phyloP scores from a whole-genome alignment of 2,888 invertebrate species.

The Microplitis manilae region DNA sequence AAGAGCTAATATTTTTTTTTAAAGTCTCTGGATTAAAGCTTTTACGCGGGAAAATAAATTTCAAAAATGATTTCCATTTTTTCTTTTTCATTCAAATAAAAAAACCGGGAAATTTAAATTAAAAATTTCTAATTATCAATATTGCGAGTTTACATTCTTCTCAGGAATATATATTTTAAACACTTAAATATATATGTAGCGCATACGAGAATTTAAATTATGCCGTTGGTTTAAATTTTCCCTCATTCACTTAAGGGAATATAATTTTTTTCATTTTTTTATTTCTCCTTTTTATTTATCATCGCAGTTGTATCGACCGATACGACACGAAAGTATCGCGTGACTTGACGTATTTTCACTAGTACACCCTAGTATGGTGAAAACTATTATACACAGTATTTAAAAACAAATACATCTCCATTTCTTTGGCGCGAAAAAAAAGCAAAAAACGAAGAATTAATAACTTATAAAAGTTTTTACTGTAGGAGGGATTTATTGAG shows the following conservation, averaged over 20 bases:
- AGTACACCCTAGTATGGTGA: not conserved
- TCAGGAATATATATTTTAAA: no score
- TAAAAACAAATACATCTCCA: not conserved
- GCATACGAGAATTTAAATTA: no score
- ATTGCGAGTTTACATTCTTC: no score
- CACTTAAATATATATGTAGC: no score
- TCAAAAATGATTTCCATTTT: no score
- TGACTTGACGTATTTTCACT: not conserved
- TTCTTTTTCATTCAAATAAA: no score
- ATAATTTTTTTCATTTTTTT: not conserved
- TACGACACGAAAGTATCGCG: not conserved
- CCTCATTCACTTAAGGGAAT: not conserved
- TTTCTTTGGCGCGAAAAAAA: not conserved
- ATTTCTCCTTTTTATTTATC: not conserved
- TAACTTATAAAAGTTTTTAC: not conserved
- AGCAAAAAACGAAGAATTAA: not conserved
- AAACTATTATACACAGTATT: not conserved
- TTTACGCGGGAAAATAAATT: no score
- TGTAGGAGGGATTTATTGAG: not conserved
- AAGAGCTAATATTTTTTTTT: no score
- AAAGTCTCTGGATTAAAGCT: no score
- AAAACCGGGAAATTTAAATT: no score
- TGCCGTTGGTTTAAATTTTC: not conserved
- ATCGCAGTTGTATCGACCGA: slow-evolving; percentile 1
- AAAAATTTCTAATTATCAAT: no score